Evolutionary conservation across 2,888 invertebrate species (phyloP).

Genomic region (Melanostoma scalare): DNA sequence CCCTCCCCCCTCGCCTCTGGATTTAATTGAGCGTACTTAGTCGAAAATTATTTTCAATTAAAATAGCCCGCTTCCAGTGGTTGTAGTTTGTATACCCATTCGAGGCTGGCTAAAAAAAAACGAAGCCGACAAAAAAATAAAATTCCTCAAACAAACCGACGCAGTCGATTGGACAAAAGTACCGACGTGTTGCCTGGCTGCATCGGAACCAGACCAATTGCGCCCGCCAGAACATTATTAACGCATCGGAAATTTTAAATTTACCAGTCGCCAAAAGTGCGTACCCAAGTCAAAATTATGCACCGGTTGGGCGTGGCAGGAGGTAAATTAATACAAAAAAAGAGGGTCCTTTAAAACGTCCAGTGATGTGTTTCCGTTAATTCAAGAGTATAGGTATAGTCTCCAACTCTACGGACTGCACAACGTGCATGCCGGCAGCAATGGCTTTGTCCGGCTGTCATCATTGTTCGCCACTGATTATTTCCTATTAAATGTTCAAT

Average conservation of each 20-base stretch:
- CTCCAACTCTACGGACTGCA: conserved; percentile 3
- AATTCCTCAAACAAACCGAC: conserved; percentile 45
- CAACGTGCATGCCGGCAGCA: neutral
- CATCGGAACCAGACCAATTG: conserved; percentile 10
- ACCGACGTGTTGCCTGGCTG: conserved; percentile 37
- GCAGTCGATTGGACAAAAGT: conserved; percentile 42
- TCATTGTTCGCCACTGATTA: conserved; percentile 64
- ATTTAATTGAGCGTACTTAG: conserved; percentile 69
- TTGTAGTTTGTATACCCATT: neutral
- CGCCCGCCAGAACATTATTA: conserved; percentile 48
- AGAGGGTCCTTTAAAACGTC: conserved; percentile 21
- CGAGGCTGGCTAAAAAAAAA: neutral
- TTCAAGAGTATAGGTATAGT: conserved; percentile 14
- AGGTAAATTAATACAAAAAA: conserved; percentile 13
- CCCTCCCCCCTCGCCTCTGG: conserved; percentile 18
- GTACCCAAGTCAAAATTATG: conserved; percentile 48
- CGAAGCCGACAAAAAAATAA: conserved; percentile 3
- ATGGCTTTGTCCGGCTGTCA: conserved; percentile 59
- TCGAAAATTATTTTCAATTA: conserved; percentile 70
- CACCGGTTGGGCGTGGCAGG: conserved; percentile 6
- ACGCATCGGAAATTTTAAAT: conserved; percentile 61
- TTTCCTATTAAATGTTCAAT: conserved; percentile 66
- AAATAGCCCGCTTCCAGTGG: conserved; percentile 41
- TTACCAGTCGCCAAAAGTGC: conserved; percentile 46
- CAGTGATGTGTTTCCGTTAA: conserved; percentile 38